These are phyloP conservation scores for Drosophila fuyamai DNA, from an alignment of 1,140 invertebrate species.

Conservation along the genomic window DNA sequence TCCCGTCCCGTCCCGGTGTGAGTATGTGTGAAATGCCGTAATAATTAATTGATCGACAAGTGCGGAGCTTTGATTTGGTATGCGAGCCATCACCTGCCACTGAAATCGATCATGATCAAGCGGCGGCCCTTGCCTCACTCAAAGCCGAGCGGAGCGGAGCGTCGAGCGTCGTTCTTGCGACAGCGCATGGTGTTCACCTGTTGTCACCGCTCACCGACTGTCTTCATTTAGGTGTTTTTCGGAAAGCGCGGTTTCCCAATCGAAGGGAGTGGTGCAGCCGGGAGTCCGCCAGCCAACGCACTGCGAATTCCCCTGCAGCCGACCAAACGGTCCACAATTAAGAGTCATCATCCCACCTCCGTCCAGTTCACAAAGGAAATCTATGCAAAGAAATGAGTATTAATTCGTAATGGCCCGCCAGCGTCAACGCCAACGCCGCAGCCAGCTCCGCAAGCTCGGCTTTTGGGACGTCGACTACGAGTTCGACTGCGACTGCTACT, in stretches of 20 bases:
- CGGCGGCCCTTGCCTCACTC: conserved; percentile 59
- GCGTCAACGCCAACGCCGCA: conserved; percentile 6
- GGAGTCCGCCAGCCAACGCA: conserved; percentile 16
- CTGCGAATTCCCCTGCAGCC: conserved; percentile 33
- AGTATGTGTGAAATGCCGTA: conserved; percentile 70
- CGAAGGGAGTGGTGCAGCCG: conserved; percentile 22
- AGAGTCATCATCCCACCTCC: conserved; percentile 11
- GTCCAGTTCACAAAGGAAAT: conserved; percentile 13
- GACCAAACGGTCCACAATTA: not conserved
- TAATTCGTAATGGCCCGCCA: conserved; percentile 61
- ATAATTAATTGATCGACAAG: conserved; percentile 82
- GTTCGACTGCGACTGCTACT: conserved; percentile 5
- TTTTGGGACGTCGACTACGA: conserved; percentile 6
- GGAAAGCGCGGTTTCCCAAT: conserved; percentile 28
- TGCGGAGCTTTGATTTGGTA: conserved; percentile 75
- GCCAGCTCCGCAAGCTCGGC: conserved; percentile 35
- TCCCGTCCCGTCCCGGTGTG: conserved; percentile 8
- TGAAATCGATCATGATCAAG: conserved; percentile 73
- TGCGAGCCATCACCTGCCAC: conserved; percentile 62
- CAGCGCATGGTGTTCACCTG: conserved; percentile 39
- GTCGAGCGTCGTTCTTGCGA: conserved; percentile 46
- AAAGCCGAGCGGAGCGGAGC: conserved; percentile 15
- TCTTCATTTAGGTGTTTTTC: not conserved
- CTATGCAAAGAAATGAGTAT: conserved; percentile 63
- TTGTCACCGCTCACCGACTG: not conserved